These are phyloP conservation scores for Phymatocera aterrima DNA, from an alignment of 2,888 invertebrate genomes.

Conservation along the genomic window DNA sequence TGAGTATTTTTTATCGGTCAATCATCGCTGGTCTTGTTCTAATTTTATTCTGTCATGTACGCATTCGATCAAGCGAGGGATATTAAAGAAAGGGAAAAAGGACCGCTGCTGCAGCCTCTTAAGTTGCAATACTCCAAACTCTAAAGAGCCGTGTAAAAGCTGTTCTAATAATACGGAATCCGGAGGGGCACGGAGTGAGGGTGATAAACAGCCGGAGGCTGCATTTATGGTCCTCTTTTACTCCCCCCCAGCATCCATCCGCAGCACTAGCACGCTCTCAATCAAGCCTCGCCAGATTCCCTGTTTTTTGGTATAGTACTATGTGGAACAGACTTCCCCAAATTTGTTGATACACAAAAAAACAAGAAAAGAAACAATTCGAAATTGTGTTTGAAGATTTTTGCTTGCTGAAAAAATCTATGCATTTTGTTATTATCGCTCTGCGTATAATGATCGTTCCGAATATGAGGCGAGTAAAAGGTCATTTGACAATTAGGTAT, in stretches of 20 bases:
- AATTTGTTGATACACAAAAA: neutral
- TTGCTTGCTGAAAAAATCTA: neutral
- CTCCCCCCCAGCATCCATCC: constrained; percentile 1
- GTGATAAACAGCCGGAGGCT: constrained; percentile 68
- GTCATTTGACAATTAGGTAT: neutral
- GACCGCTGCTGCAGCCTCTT: constrained; percentile 23
- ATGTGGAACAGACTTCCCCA: neutral
- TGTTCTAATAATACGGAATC: constrained; percentile 65
- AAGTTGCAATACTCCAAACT: constrained; percentile 37
- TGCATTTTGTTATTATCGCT: too few species aligned
- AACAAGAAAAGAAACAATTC: neutral
- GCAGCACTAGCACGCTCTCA: constrained; percentile 9
- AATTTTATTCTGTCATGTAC: neutral
- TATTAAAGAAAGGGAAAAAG: neutral
- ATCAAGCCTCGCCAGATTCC: constrained; percentile 14
- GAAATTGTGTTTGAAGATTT: neutral
- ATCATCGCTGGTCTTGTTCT: neutral
- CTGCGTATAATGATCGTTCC: neutral
- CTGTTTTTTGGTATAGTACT: neutral
- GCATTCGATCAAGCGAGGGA: neutral
- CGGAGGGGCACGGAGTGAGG: constrained; percentile 48
- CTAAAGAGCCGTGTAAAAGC: constrained; percentile 48
- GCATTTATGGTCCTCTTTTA: constrained; percentile 59
- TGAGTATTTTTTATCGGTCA: too few species aligned
- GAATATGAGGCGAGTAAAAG: constrained; percentile 18